Conservation (phyloP, 2,113 vertebrate species). For the Octodon degus region DNA sequence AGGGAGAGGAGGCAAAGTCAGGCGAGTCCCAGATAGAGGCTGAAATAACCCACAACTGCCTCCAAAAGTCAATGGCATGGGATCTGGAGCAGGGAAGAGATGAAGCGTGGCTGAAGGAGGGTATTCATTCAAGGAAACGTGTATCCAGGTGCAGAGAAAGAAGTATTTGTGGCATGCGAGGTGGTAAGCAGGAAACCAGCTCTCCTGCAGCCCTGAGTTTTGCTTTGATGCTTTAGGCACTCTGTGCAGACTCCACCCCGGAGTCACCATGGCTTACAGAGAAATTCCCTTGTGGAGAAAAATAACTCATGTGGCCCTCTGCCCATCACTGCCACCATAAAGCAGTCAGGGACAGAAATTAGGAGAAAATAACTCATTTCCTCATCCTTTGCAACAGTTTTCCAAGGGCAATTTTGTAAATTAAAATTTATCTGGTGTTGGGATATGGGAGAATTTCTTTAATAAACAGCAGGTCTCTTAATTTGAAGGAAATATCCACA, state of each 20-base stretch:
- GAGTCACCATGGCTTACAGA: not conserved
- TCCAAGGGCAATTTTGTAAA: constrained; percentile 61
- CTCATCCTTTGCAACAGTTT: constrained; percentile 65
- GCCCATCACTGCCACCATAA: constrained; percentile 37
- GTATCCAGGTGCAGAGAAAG: constrained; percentile 21
- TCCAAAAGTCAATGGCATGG: not conserved
- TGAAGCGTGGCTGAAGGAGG: not conserved
- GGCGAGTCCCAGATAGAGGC: not conserved
- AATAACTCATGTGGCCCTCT: constrained; percentile 57
- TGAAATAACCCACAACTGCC: not conserved
- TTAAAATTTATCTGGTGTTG: constrained; percentile 59
- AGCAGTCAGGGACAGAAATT: constrained; percentile 61
- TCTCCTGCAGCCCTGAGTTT: constrained; percentile 22
- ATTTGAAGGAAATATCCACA: constrained; percentile 33
- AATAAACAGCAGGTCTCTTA: constrained; percentile 32
- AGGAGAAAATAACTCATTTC: constrained; percentile 76
- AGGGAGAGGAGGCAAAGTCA: not conserved
- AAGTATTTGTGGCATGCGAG: constrained; percentile 9
- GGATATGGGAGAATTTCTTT: not conserved
- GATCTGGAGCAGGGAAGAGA: not conserved
- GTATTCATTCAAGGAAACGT: not conserved
- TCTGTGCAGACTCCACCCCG: constrained; percentile 1
- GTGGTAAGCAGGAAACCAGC: not conserved
- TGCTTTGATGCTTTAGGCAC: constrained; percentile 29
- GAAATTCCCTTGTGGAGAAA: constrained; percentile 60